Base-by-base conservation (phyloP, 2,113 vertebrate genomes). In the Microcebus griseorufus region DNA sequence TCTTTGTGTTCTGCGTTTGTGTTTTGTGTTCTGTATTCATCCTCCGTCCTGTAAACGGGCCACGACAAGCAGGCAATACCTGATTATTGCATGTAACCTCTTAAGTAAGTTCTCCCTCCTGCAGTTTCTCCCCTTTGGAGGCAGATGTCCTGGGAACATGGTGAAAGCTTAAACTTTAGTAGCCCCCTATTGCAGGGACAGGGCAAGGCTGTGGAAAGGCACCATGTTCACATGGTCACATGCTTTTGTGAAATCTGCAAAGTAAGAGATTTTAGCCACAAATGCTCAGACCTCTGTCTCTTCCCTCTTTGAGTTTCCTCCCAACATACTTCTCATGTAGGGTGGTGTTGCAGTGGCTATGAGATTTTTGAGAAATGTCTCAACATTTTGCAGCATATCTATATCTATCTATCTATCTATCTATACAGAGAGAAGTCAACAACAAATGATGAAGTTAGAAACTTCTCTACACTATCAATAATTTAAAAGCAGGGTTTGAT, bases 221-320 rank as follows among this genome's bases (percentile, higher is more conserved):
- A 4, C 53, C 9, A 22, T n/a, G 16, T 72, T n/a, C 10, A 6
- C 42, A 13, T 9, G 6, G 58, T 93, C 85, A 70, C 14, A 18
- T 23, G 70, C 32, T 94, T 83, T 42, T 76, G 70, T 55, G 32
- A 90, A 84, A 81, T 94, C 78, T 88, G 92, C 76, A 69, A 16
- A 65, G 76, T 75, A 32, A 72, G 81, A 58, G 58, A 23, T 91
- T 91, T 88, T 34, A 64, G 45, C 34, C 34, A 48, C 80, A 25
- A 27, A 55, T 12, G 32, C 45, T 79, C 5, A 58, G 64, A 39
- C 60, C 37, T 20, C 62, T 69, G 67, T 51, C 85, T 60, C 51
- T 51, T 65, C 90, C 83, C 80, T 83, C 23, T 27, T 39, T 2
- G 17, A 81, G 62, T 84, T 95, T 91, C 73, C 51, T 34, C 90